Evolutionary conservation across 2,113 vertebrate species (phyloP), one percentile per base, ranked within the genome.

Genomic region (Callaeas wilsoni): DNA sequence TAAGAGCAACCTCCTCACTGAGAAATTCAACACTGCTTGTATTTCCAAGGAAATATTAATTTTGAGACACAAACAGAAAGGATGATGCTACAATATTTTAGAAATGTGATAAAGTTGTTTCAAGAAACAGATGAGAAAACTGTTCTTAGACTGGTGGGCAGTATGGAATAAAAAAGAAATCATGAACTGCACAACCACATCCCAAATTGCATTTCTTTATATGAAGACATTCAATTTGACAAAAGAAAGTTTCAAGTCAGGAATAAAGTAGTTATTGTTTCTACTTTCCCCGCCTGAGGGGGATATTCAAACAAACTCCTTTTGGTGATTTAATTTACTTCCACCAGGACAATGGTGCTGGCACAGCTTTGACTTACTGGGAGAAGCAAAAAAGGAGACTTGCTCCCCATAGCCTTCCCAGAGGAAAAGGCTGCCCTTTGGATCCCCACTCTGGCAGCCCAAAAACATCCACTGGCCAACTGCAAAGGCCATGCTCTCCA

Each of bases 341-440:
- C 90, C 90, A 97, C 18, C 44, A 89, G 88, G 90, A 96, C 95
- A 96, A 96, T 92, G 73, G 69, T 32, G 86, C 77, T 96, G 96
- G 92, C 94, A 96, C 50, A 37, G 88, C 42, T 78, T 33, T 37
- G 88, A 44, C 76, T 90, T 29, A 64, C 73, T 65, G 92, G 18
- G 88, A 83, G 67, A 79, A 91, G 81, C 35, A 67, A 81, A 73
- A 85, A 86, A 60, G 47, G 64, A 93, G 85, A 35, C 52, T 87
- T 5, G 5, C 77, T 92, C 30, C 73, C 68, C 83, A 84, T 9
- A 50, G 90, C 46, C 83, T 87, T 71, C 89, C 91, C 77, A 79
- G 89, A 87, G 89, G 87, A 94, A 85, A 75, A 71, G 65, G 82
- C 70, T 67, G 84, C 85, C 90, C 83, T 75, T 69, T 57, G 84